Conservation (phyloP, 2,113 vertebrate species). For the Paratilapia polleni region DNA sequence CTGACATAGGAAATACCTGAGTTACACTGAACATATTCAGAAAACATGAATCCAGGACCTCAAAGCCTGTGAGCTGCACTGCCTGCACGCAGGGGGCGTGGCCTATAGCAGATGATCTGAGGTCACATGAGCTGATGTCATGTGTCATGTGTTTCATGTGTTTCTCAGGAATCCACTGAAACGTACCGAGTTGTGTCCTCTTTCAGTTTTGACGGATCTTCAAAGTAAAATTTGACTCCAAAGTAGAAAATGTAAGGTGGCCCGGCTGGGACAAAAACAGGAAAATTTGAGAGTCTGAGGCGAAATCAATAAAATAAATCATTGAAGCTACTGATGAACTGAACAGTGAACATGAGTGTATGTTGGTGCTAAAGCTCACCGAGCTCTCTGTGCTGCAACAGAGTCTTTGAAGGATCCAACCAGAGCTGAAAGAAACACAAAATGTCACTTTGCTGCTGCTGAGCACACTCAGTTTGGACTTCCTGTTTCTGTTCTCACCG, state of each 20-base stretch:
- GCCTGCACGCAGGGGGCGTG: too few species aligned
- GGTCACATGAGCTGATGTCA: too few species aligned
- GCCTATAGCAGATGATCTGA: too few species aligned
- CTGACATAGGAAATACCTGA: constrained; percentile 40
- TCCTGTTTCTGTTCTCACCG: constrained; percentile 78
- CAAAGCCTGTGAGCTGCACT: too few species aligned
- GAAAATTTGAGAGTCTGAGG: not conserved
- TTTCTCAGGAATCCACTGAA: not conserved
- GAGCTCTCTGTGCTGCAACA: constrained; percentile 88
- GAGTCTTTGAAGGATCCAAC: constrained; percentile 90
- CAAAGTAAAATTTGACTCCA: constrained; percentile 92
- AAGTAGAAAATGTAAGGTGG: constrained; percentile 94
- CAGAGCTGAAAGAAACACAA: constrained; percentile 83
- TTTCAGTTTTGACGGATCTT: constrained; percentile 89
- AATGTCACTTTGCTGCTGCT: not conserved
- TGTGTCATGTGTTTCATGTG: not conserved
- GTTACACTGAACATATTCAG: not conserved
- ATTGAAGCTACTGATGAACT: not conserved
- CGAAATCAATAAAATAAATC: not conserved
- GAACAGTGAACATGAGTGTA: not conserved
- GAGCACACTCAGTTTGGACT: not conserved
- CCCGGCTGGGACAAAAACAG: constrained; percentile 80
- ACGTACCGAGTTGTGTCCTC: constrained; percentile 90
- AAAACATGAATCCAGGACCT: not conserved
- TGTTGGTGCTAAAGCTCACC: not conserved